Percentiles rank a stretch among this genome's conserved stretches.
phyloP scores from a whole-genome alignment of 1,140 invertebrate species.

The Lethrus apterus region DNA sequence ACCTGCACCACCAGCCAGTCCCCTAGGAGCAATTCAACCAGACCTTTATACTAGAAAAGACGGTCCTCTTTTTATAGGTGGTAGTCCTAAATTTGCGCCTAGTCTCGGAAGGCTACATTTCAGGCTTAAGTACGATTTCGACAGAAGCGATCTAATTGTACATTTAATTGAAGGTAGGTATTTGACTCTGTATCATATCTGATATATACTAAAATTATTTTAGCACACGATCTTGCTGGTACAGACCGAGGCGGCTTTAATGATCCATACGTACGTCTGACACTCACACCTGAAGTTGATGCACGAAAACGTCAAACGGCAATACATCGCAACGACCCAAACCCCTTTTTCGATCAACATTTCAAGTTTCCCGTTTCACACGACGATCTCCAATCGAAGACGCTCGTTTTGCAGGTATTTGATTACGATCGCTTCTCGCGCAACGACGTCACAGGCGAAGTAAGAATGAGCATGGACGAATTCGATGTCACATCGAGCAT shows the following conservation, averaged over 20 bases:
- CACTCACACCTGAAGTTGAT: constrained; percentile 72
- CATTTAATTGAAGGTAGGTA: constrained; percentile 76
- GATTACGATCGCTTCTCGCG: constrained; percentile 54
- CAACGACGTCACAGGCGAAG: constrained; percentile 71
- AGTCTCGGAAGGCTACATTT: constrained; percentile 73
- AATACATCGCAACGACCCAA: constrained; percentile 67
- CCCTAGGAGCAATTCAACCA: constrained; percentile 76
- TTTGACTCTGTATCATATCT: not conserved
- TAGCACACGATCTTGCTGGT: constrained; percentile 73
- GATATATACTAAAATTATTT: not conserved
- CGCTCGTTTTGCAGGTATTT: constrained; percentile 60
- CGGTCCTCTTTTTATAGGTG: constrained; percentile 62
- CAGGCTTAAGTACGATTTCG: constrained; percentile 82
- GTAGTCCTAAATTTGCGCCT: constrained; percentile 49
- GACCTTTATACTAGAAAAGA: constrained; percentile 73
- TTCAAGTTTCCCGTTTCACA: constrained; percentile 80
- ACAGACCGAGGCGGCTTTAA: constrained; percentile 78
- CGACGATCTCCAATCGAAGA: constrained; percentile 68
- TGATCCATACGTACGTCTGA: constrained; percentile 76
- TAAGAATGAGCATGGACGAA: constrained; percentile 60
- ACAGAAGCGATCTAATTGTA: constrained; percentile 78
- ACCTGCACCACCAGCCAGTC: constrained; percentile 52
- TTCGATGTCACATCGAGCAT: constrained; percentile 62
- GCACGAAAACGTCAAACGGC: constrained; percentile 72
- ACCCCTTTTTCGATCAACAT: constrained; percentile 75